Evolutionary conservation across 2,113 vertebrate genomes (phyloP).

Genomic region (Anser cygnoides): DNA sequence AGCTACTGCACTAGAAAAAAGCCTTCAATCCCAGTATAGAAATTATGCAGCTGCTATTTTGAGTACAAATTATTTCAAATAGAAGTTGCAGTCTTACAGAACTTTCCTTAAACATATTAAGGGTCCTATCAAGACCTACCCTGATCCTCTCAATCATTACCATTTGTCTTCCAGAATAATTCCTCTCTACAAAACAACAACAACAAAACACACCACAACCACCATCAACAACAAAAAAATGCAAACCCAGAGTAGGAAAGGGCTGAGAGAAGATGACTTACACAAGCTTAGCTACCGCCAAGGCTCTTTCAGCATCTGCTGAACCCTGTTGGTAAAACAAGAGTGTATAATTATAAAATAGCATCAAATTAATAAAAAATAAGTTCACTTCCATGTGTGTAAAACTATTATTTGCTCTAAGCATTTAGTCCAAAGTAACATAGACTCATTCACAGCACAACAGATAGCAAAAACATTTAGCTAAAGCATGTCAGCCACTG

Average conservation of each 20-base stretch:
- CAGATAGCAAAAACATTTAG: background rate
- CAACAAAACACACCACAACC: background rate
- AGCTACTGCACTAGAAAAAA: background rate
- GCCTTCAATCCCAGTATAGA: background rate
- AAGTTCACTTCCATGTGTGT: background rate
- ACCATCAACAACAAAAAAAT: background rate
- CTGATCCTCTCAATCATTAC: background rate
- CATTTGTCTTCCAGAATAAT: background rate
- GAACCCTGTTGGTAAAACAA: constrained; percentile 84
- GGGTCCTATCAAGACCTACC: background rate
- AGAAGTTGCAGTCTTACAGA: background rate
- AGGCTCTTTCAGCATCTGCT: constrained; percentile 89
- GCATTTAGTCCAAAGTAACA: background rate
- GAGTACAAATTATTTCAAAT: background rate
- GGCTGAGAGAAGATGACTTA: constrained; percentile 75
- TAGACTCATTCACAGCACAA: background rate
- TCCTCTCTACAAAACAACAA: background rate
- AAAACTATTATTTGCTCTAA: background rate
- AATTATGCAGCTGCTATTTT: background rate
- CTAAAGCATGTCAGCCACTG: background rate
- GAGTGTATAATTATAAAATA: background rate
- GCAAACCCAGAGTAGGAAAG: background rate
- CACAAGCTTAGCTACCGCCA: constrained; percentile 91
- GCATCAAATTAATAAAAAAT: background rate
- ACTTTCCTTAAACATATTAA: background rate